Percentiles rank a stretch among this genome's conserved stretches.
Evolutionary conservation across 2,888 invertebrate genomes (phyloP).

Genomic region (Erannis defoliaria): DNA sequence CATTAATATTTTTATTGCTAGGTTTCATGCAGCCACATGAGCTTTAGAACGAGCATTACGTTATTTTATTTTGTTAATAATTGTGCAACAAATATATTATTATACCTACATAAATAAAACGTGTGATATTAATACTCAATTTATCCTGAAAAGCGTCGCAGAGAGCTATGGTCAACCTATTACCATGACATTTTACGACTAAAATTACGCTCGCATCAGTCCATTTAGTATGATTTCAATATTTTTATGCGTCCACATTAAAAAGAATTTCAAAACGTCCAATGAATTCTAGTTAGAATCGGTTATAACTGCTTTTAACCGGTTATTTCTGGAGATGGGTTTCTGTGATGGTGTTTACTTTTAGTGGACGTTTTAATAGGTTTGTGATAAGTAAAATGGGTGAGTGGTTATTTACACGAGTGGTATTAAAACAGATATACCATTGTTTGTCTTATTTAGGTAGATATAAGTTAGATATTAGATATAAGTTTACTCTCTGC

Average conservation of each 20-base stretch:
- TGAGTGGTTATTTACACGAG: neutral
- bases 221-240: constrained; percentile 52
- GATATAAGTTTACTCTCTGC: too few relatives aligned
- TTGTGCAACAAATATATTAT: too few relatives aligned
- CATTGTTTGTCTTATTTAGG: neutral
- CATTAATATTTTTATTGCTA: too few relatives aligned
- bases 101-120: too few relatives aligned
- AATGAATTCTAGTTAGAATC: constrained; percentile 35
- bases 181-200: constrained; percentile 52
- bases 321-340: constrained; percentile 21
- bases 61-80: too few relatives aligned
- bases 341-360: constrained; percentile 17
- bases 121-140: neutral
- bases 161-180: constrained; percentile 31
- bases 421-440: neutral
- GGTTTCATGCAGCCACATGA: too few relatives aligned
- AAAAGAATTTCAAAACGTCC: constrained; percentile 43
- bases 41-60: too few relatives aligned
- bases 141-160: neutral
- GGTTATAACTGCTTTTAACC: constrained; percentile 26
- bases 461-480: too few relatives aligned
- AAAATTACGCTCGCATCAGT: constrained; percentile 54
- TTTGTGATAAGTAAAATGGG: neutral
- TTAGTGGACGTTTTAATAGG: neutral
- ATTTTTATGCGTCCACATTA: constrained; percentile 51